phyloP scores from a whole-genome alignment of 1,140 invertebrate species.

The Lordiphosa mommai region DNA sequence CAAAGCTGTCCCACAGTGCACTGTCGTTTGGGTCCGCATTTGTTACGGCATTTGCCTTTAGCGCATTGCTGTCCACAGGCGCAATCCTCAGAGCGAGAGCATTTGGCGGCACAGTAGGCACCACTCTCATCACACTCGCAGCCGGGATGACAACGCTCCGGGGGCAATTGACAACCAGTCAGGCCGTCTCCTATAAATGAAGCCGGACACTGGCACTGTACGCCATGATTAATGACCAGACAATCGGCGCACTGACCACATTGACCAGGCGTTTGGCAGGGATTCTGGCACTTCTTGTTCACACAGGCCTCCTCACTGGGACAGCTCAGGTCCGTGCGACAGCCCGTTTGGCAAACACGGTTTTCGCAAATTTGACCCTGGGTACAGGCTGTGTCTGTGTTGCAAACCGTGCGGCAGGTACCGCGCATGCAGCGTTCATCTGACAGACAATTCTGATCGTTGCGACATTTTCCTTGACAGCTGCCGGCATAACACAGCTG shows the following conservation, averaged over 20 bases:
- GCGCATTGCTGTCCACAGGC: constrained; percentile 84
- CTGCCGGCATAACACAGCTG: constrained; percentile 87
- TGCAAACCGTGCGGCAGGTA: constrained; percentile 90
- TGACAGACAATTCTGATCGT: constrained; percentile 89
- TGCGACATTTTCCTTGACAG: constrained; percentile 88
- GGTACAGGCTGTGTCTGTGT: constrained; percentile 89
- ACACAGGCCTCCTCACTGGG: constrained; percentile 87
- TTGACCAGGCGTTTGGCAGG: constrained; percentile 84
- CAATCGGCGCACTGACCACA: constrained; percentile 93
- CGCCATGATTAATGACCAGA: constrained; percentile 89
- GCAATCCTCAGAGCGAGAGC: constrained; percentile 85
- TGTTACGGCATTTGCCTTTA: constrained; percentile 81
- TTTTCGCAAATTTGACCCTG: constrained; percentile 92
- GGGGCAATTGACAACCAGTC: constrained; percentile 85
- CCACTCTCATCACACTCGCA: constrained; percentile 89
- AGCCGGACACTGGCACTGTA: constrained; percentile 90
- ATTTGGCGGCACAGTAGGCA: constrained; percentile 86
- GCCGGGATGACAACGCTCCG: constrained; percentile 84
- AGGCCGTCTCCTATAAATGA: constrained; percentile 91
- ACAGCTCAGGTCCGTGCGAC: constrained; percentile 90
- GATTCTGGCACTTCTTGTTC: constrained; percentile 91
- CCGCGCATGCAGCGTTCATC: constrained; percentile 91
- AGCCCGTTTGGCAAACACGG: constrained; percentile 91
- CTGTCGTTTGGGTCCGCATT: constrained; percentile 61
- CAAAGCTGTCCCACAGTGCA: constrained; percentile 82